Percentiles rank a stretch among this genome's conserved stretches.
Evolutionary conservation across 2,888 invertebrate species (phyloP).

Genomic region (Leptarthrus brevirostris): DNA sequence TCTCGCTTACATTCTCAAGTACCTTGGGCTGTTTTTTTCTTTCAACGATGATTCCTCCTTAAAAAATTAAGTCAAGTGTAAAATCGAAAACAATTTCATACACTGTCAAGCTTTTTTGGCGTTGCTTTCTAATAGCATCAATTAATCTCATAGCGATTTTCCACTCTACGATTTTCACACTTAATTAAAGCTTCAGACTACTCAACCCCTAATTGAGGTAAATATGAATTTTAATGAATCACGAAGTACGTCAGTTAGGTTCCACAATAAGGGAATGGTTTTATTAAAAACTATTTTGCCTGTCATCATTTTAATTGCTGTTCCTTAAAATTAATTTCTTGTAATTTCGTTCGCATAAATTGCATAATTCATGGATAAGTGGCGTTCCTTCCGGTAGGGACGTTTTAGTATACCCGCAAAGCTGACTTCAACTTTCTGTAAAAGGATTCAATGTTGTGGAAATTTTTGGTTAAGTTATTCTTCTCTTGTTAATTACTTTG

Average conservation of each 20-base stretch:
- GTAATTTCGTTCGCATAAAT: conserved; percentile 6
- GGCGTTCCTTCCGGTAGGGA: neutral
- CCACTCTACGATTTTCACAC: conserved; percentile 36
- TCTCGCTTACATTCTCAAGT: neutral
- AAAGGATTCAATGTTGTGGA: too few species aligned
- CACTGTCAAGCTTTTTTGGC: conserved; percentile 25
- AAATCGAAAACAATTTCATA: conserved; percentile 40
- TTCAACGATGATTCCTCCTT: neutral
- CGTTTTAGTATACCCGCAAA: too few species aligned
- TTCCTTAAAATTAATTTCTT: conserved; percentile 32
- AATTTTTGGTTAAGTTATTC: too few species aligned
- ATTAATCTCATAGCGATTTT: conserved; percentile 41
- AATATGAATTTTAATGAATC: conserved; percentile 44
- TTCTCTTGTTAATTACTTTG: too few species aligned
- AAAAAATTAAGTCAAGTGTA: conserved; percentile 11
- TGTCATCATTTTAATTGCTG: conserved; percentile 38
- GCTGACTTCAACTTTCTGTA: too few species aligned
- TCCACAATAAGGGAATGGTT: neutral
- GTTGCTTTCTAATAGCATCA: conserved; percentile 25
- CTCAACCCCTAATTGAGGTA: conserved; percentile 35
- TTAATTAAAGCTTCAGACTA: conserved; percentile 38
- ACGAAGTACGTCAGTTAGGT: conserved; percentile 18
- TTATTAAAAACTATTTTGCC: conserved; percentile 31
- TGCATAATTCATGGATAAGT: conserved; percentile 29
- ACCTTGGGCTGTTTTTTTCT: too few species aligned